These are phyloP conservation scores for Ichneumoninae sp. DNA, from an alignment of 2,888 invertebrate genomes.

Conservation along the genomic window DNA sequence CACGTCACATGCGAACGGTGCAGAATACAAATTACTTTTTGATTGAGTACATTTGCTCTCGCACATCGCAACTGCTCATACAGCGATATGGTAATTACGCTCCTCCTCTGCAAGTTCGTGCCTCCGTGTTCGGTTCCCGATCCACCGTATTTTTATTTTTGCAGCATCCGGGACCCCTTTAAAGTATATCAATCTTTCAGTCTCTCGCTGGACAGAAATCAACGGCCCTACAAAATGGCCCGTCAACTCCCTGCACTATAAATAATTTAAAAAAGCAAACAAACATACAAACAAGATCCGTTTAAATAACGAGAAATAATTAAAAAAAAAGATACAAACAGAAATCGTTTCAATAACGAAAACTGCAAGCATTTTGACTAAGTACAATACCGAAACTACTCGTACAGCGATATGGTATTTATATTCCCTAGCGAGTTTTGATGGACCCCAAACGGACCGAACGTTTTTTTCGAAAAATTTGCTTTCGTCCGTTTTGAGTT, in stretches of 20 bases:
- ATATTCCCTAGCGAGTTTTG: neutral
- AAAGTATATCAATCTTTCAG: no score
- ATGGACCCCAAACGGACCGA: no score
- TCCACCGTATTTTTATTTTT: neutral
- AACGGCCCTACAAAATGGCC: neutral
- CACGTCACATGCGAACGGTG: conserved; percentile 19
- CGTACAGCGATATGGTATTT: conserved; percentile 21
- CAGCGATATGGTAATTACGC: conserved; percentile 23
- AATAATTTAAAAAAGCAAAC: neutral
- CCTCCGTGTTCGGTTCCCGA: neutral
- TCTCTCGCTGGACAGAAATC: neutral
- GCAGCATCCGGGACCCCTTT: no score
- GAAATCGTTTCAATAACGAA: neutral
- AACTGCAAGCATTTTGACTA: neutral
- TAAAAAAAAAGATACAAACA: no score
- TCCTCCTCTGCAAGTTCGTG: neutral
- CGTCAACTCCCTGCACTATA: neutral
- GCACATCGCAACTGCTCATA: conserved; percentile 13
- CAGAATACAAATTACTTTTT: conserved; percentile 29
- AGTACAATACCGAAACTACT: conserved; percentile 29
- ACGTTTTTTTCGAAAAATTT: no score
- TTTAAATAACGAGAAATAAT: no score
- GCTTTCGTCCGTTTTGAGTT: no score
- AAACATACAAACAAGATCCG: neutral
- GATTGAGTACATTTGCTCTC: conserved; percentile 36